Evolutionary conservation across 2,797 vertebrate species (phyloP), one percentile per base, ranked within the genome.

Genomic region (Kryptopterus vitreolus): DNA sequence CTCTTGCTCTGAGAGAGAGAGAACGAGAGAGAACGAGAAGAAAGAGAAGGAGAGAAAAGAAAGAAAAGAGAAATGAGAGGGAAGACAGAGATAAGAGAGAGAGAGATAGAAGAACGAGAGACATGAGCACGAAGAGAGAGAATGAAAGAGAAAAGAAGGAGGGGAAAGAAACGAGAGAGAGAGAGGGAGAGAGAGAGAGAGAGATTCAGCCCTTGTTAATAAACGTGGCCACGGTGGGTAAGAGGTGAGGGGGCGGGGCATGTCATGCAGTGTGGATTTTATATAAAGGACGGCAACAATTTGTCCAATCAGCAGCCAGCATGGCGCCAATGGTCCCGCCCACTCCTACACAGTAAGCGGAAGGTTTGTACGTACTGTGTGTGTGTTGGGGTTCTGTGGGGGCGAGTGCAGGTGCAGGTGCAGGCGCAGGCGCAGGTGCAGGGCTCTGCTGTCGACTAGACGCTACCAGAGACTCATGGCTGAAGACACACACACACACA

Each of bases 1-100:
- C 13, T 86, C 88, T 22, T 81, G 81, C 78, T 76, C 88, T 88
- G 79, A 80, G 85, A 85, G 26, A 76, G 35, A 73, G 46, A 5
- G n/a, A 68, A 8, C 26, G 33, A 38, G 20, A 29, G 20, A 52
- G 75, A 15, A 22, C 29, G 20, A 33, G 35, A 68, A 63, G 29
- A 33, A 2, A 33, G 57, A 26, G 24, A 24, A 20, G 3, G 9
- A 58, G 5, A 22, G 53, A 57, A n/a, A n/a, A n/a, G n/a, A n/a
- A n/a, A n/a, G n/a, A n/a, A n/a, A n/a, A n/a, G n/a, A n/a, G n/a
- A n/a, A n/a, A n/a, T n/a, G 35, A 48, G n/a, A 38, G 9, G n/a
- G 22, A 24, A 33, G 8, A 35, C 2, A 24, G 22, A 68, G 38
- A 26, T n/a, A n/a, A n/a, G 79, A 80, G 85, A 85, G 33, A 76